Percentiles rank a stretch among this genome's conserved stretches.
phyloP scores from a whole-genome alignment of 2,113 vertebrate genomes.

The Neogale vison region DNA sequence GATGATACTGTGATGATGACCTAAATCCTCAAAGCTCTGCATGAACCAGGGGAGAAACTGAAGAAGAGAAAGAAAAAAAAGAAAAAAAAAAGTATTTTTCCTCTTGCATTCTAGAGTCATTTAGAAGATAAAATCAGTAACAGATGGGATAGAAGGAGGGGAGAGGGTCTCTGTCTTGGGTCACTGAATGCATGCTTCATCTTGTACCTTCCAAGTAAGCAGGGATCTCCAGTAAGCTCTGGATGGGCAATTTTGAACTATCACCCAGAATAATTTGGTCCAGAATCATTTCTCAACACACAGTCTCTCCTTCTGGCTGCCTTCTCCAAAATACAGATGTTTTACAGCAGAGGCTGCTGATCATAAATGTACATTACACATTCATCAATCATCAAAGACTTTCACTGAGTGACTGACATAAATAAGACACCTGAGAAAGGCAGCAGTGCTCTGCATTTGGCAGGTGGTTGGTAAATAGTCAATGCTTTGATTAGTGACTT shows the following conservation, averaged over 20 bases:
- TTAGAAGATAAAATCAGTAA: background rate
- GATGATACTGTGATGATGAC: background rate
- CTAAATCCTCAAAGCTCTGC: too few species aligned
- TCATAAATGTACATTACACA: too few species aligned
- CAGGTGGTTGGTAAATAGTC: background rate
- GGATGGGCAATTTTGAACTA: background rate
- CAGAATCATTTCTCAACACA: background rate
- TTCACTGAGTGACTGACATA: background rate
- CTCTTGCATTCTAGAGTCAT: background rate
- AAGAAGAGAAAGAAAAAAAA: too few species aligned
- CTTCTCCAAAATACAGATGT: background rate
- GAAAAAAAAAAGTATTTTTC: background rate
- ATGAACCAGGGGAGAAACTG: background rate
- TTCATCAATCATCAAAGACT: background rate
- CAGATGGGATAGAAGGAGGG: background rate
- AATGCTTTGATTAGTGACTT: background rate
- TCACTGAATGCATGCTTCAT: background rate
- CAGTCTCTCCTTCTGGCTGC: background rate
- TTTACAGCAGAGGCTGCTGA: background rate
- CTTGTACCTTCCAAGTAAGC: background rate
- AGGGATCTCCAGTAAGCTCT: background rate
- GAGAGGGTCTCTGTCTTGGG: background rate
- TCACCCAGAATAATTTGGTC: background rate
- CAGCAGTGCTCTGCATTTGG: background rate
- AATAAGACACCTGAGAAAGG: background rate